Evolutionary conservation across 2,113 vertebrate species (phyloP).

Genomic region (Solea senegalensis): DNA sequence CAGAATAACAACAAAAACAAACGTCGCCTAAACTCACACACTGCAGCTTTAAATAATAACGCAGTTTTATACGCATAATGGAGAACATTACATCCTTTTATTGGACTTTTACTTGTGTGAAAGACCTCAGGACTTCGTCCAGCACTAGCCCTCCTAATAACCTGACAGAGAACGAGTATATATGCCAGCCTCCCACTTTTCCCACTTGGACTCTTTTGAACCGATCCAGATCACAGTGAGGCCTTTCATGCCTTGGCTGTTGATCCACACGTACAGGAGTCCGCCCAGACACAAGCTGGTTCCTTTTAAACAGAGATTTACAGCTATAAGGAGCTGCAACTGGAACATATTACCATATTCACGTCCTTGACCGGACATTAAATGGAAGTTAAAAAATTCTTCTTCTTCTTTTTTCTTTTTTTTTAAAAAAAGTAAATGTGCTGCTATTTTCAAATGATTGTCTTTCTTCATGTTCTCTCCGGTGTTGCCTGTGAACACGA

Average conservation of each 20-base stretch:
- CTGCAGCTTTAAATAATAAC: not conserved
- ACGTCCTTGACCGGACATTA: conserved; percentile 35
- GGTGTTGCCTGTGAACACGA: conserved; percentile 7
- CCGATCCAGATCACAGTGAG: conserved; percentile 24
- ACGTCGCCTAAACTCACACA: not conserved
- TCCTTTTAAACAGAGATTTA: conserved; percentile 62
- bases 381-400: conserved; percentile 27
- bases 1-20: too few species aligned
- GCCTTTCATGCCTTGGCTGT: conserved; percentile 9
- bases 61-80: not conserved
- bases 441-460: conserved; percentile 22
- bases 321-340: conserved; percentile 31
- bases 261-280: conserved; percentile 19
- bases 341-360: conserved; percentile 21
- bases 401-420: not conserved
- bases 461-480: conserved; percentile 34
- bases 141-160: not conserved
- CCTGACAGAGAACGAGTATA: not conserved
- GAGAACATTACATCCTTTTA: too few species aligned
- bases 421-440: not conserved
- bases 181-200: not conserved
- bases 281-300: conserved; percentile 46
- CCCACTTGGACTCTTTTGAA: conserved; percentile 22
- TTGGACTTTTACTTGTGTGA: not conserved
- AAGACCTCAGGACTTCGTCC: not conserved